Evolutionary conservation across 2,113 vertebrate genomes (phyloP), one percentile per base, ranked within the genome.

Genomic region (Macaca nemestrina): DNA sequence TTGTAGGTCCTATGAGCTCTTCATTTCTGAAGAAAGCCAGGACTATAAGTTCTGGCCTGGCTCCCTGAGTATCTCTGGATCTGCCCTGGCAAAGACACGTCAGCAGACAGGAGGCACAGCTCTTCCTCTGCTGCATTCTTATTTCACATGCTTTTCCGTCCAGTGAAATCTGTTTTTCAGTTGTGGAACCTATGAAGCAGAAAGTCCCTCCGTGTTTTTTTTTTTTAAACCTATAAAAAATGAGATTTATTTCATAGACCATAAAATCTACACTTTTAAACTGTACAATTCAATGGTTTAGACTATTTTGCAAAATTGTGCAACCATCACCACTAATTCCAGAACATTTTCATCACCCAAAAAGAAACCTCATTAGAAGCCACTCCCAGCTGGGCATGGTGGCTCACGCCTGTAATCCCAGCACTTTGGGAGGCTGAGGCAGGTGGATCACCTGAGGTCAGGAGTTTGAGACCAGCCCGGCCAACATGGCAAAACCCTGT

Each of bases 71-170:
- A 1, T 3, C 55, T 45, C 96, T 0, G 7, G 17, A 1, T 20
- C 61, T 35, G 30, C 27, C 32, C 0, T 1, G 6, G 23, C 11
- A 1, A 1, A 55, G 78, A 25, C 8, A 0, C 5, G 0, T 0
- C 23, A 6, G 88, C 9, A 0, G 7, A 2, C 1, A 1, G 70
- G 32, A 50, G 76, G 4, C 23, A 4, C 6, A 0, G 0, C 9
- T 1, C 3, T 4, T 4, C 57, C 48, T 67, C 23, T 1, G 17
- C 11, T 0, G 48, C 2, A 1, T 13, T n/a, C 68, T 38, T 45
- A n/a, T 52, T 25, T 64, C 18, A 1, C 0, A 0, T 6, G 2
- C 8, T 22, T 50, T 20, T 40, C 2, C 2, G 35, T 11, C 55
- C 17, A 7, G 45, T 2, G 18, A n/a, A 18, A 1, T 30, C 3